Conservation (phyloP, 1,140 invertebrate genomes). For the Cryptotermes secundus region DNA sequence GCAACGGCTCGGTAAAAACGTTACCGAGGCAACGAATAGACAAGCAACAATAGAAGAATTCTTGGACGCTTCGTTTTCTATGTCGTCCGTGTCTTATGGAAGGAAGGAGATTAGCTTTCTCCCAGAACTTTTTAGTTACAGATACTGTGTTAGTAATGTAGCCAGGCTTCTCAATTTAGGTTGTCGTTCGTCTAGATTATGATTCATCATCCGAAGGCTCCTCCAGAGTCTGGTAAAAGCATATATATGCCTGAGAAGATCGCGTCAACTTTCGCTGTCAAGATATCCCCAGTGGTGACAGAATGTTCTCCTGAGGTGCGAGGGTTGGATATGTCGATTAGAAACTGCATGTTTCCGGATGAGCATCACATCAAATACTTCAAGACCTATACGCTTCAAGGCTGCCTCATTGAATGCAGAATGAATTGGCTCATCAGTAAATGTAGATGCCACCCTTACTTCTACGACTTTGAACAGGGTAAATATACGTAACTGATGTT, state of each 20-base stretch:
- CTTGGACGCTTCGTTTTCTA: too few relatives aligned
- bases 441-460: conserved; percentile 37
- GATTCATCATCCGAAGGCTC: conserved; percentile 39
- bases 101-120: too few relatives aligned
- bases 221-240: conserved; percentile 38
- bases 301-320: conserved; percentile 36
- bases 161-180: too few relatives aligned
- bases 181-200: conserved; percentile 37
- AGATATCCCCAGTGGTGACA: conserved; percentile 36
- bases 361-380: conserved; percentile 37
- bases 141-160: too few relatives aligned
- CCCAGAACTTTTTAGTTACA: too few relatives aligned
- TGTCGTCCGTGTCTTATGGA: too few relatives aligned
- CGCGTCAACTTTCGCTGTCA: conserved; percentile 31
- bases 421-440: conserved; percentile 32
- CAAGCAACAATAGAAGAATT: too few relatives aligned
- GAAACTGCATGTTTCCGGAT: conserved; percentile 39
- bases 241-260: conserved; percentile 32
- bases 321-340: conserved; percentile 22
- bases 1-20: too few relatives aligned
- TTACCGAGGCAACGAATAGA: too few relatives aligned
- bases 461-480: conserved; percentile 37
- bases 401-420: conserved; percentile 39
- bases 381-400: conserved; percentile 39
- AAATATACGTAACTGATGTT: background rate